These are phyloP conservation scores for Amphibalanus amphitrite DNA, from an alignment of 1,140 invertebrate species.

Conservation along the genomic window DNA sequence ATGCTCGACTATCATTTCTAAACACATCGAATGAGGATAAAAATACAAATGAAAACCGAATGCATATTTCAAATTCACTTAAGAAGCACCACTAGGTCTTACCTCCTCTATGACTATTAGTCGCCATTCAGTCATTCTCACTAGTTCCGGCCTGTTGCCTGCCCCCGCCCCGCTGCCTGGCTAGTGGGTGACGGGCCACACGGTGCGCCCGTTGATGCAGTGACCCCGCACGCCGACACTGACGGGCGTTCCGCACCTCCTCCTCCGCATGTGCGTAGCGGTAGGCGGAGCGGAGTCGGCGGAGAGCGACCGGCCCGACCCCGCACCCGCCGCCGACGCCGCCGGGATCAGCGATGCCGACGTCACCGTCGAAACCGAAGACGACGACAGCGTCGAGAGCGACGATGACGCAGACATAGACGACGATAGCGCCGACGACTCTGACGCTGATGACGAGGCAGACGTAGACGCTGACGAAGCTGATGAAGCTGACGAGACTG, in stretches of 20 bases:
- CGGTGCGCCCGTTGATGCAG: too few species aligned
- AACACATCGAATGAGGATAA: too few species aligned
- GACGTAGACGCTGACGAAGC: neutral
- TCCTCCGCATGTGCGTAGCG: neutral
- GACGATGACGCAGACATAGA: neutral
- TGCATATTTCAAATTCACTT: too few species aligned
- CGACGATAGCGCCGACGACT: neutral
- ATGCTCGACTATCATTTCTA: too few species aligned
- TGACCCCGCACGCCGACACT: neutral
- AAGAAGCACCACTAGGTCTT: too few species aligned
- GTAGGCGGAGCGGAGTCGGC: neutral
- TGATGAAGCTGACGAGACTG: neutral
- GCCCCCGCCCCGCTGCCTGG: neutral
- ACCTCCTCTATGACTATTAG: too few species aligned
- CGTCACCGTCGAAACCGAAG: neutral
- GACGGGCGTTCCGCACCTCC: neutral
- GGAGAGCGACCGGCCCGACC: neutral
- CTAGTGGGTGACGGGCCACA: neutral
- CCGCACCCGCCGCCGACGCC: neutral
- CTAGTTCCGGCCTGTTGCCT: too few species aligned
- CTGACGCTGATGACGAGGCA: neutral
- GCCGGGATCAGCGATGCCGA: neutral
- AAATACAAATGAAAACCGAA: too few species aligned
- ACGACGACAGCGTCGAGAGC: neutral
- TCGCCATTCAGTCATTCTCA: too few species aligned